A percentile compares a stretch with the other conserved stretches of the same genome.
phyloP scores from a whole-genome alignment of 1,140 invertebrate species.

The Oscheius sp. region DNA sequence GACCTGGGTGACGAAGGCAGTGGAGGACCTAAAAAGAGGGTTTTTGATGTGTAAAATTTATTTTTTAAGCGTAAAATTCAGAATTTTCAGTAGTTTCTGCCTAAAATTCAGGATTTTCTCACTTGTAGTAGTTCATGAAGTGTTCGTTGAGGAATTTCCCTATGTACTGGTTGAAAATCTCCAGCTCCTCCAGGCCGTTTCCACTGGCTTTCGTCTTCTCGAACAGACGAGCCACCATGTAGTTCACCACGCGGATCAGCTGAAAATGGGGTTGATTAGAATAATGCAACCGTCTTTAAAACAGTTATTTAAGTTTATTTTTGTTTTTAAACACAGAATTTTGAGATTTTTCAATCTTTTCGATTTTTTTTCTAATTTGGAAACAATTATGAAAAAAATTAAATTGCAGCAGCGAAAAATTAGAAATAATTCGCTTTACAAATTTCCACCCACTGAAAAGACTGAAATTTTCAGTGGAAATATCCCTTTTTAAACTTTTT shows the following conservation, averaged over 20 bases:
- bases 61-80: not conserved
- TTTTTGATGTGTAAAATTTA: not conserved
- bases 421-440: too few relatives aligned
- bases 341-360: too few relatives aligned
- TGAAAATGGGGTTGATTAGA: constrained; percentile 16
- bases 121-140: constrained; percentile 9
- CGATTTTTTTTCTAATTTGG: too few relatives aligned
- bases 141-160: constrained; percentile 5
- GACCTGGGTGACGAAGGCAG: not conserved
- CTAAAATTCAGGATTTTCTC: not conserved
- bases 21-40: not conserved
- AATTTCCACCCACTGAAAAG: too few relatives aligned
- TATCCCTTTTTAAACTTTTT: too few relatives aligned
- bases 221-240: constrained; percentile 41
- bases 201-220: constrained; percentile 41
- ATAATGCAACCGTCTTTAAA: too few relatives aligned
- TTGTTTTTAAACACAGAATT: too few relatives aligned
- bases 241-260: constrained; percentile 39
- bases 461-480: too few relatives aligned
- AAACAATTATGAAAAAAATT: not conserved
- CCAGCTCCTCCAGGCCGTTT: constrained; percentile 20
- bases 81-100: not conserved
- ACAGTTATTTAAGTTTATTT: too few relatives aligned
- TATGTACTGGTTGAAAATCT: constrained; percentile 11
- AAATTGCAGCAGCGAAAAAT: not conserved